Evolutionary conservation across 2,113 vertebrate genomes (phyloP).

Genomic region (Epinephelus cyanopodus): DNA sequence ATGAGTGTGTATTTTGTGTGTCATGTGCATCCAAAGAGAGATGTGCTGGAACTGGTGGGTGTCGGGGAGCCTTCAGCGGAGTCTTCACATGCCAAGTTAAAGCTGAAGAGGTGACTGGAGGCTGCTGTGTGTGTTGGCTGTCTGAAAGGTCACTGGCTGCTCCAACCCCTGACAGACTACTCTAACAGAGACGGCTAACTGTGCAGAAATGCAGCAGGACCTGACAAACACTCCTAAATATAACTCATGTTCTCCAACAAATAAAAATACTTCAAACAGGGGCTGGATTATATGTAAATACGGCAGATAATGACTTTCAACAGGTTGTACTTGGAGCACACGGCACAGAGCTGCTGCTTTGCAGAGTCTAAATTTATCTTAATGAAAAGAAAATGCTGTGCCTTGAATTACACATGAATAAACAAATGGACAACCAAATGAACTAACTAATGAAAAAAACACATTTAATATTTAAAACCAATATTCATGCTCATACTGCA

Average conservation of each 20-base stretch:
- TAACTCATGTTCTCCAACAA: constrained; percentile 2
- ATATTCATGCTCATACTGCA: background rate
- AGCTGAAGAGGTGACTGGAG: constrained; percentile 54
- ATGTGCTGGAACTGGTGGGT: constrained; percentile 36
- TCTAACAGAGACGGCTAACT: constrained; percentile 9
- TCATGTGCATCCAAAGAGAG: constrained; percentile 21
- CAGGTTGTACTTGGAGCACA: background rate
- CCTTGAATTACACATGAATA: background rate
- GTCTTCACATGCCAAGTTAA: constrained; percentile 49
- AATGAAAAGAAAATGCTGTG: background rate
- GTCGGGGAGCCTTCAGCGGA: constrained; percentile 45
- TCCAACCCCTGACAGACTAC: constrained; percentile 39
- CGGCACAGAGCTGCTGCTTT: background rate
- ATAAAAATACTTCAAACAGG: constrained; percentile 7
- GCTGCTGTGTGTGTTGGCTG: constrained; percentile 36
- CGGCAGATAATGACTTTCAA: constrained; percentile 26
- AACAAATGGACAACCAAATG: background rate
- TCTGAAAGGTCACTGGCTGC: constrained; percentile 70
- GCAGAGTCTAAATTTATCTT: constrained; percentile 5
- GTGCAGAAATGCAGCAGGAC: constrained; percentile 4
- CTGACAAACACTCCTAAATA: constrained; percentile 36
- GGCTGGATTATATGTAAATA: background rate
- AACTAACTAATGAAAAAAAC: background rate
- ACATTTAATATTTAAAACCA: background rate
- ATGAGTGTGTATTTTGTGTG: constrained; percentile 20